phyloP scores from a whole-genome alignment of 2,113 vertebrate genomes.

The Strix uralensis region DNA sequence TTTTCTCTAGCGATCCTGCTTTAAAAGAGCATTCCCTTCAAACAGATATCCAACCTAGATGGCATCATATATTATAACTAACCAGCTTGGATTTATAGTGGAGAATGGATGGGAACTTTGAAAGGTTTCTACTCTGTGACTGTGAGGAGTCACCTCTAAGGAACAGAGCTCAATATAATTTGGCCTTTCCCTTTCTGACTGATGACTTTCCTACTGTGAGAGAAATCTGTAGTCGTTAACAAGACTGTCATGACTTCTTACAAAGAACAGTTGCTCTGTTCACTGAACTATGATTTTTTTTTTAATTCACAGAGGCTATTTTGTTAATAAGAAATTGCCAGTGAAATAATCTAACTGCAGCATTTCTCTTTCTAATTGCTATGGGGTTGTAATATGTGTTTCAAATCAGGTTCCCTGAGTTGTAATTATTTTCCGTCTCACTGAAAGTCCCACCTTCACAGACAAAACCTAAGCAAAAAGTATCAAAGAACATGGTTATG shows the following conservation, averaged over 20 bases:
- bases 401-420: neutral
- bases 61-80: neutral
- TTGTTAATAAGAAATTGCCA: neutral
- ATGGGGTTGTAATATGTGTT: neutral
- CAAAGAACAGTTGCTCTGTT: slow-evolving; percentile 12
- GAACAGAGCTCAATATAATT: neutral
- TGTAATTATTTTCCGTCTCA: neutral
- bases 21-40: neutral
- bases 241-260: neutral
- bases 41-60: neutral
- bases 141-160: neutral
- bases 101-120: neutral
- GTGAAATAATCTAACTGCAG: neutral
- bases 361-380: neutral
- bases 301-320: neutral
- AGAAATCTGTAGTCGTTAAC: neutral
- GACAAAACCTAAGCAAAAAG: neutral
- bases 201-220: neutral
- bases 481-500: neutral
- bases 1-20: neutral
- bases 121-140: neutral
- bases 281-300: neutral
- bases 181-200: neutral
- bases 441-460: neutral
- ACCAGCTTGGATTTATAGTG: neutral